Conservation (phyloP, 1,140 invertebrate genomes). For the Listronotus bonariensis region DNA sequence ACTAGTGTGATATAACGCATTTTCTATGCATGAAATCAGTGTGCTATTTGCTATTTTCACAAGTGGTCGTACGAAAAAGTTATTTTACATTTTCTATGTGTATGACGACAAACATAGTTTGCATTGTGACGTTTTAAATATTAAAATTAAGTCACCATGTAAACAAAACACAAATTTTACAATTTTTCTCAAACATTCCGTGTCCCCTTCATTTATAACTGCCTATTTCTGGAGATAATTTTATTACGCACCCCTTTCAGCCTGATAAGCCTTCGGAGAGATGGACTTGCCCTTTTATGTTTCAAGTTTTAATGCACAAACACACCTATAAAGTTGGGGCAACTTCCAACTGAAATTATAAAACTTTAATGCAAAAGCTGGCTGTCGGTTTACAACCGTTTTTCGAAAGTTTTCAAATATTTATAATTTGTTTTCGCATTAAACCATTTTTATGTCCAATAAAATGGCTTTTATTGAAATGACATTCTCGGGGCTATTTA, state of each 20-base stretch:
- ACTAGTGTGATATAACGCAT: too few relatives aligned
- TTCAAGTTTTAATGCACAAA: slow-evolving; percentile 29
- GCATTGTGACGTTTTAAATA: too few relatives aligned
- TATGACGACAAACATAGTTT: too few relatives aligned
- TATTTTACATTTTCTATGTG: too few relatives aligned
- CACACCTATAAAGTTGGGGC: slow-evolving; percentile 30
- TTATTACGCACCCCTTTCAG: slow-evolving; percentile 20
- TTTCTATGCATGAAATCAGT: too few relatives aligned
- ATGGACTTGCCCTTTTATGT: slow-evolving; percentile 24
- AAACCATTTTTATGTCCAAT: slow-evolving; percentile 21
- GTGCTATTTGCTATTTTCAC: too few relatives aligned
- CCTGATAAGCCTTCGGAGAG: slow-evolving; percentile 17
- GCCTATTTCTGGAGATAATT: slow-evolving; percentile 17
- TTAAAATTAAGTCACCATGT: too few relatives aligned
- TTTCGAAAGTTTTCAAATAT: slow-evolving; percentile 28
- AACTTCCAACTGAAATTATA: slow-evolving; percentile 30
- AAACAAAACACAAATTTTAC: too few relatives aligned
- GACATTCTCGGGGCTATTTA: slow-evolving; percentile 1
- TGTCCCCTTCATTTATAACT: slow-evolving; percentile 1
- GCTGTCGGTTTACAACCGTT: slow-evolving; percentile 29
- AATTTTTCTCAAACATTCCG: too few relatives aligned
- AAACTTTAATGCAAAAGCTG: slow-evolving; percentile 26
- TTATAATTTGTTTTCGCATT: slow-evolving; percentile 18
- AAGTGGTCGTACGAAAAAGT: too few relatives aligned
- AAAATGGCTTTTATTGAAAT: slow-evolving; percentile 14